Evolutionary conservation across 30 jellyfish, hydroid and myxozoan species (phyloP), one percentile per base, ranked within the genome.

Genomic region (Catostylus mosaicus): DNA sequence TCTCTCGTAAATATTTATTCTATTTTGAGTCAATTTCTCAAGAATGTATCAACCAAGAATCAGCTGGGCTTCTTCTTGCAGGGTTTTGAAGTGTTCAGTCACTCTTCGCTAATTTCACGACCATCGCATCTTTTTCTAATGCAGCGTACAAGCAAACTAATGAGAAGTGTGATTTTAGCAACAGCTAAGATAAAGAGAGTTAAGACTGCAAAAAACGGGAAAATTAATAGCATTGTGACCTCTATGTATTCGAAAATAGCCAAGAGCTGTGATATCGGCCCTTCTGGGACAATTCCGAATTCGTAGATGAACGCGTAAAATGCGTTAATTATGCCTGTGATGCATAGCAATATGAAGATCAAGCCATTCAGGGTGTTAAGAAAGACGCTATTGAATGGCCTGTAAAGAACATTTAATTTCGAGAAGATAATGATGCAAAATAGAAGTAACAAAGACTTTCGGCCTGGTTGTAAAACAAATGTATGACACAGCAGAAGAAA

Each of bases 321-420:
- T 19, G 77, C 30, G 20, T 65, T 65, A 1, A 65, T 36, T 1
- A 65, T 43, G 0, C 56, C 77, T 6, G 33, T 65, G 19, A 31
- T 31, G 77, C 46, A 65, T n/a, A 65, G 77, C 20, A 65, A 31
- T 8, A 65, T 30, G 57, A 26, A 30, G 26, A 18, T 30, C 1
- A 31, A 14, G 0, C 52, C 30, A 31, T 65, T 65, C 26, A 31
- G 2, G 1, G 77, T 54, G 38, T 65, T 65, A 8, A 65, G 54
- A 6, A 36, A 65, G 30, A n/a, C 24, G 31, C 77, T 65, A 27
- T 65, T 22, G 59, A 65, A 65, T 2, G 77, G 77, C 2, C 50
- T 19, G 10, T 19, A 30, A 1, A 2, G 6, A 27, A 31, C n/a
- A 31, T 65, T 65, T 14, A 65, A n/a, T 23, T 31, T 6, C 7